Evolutionary conservation across 2,797 vertebrate genomes (phyloP).

Genomic region (Delichon dasypus): DNA sequence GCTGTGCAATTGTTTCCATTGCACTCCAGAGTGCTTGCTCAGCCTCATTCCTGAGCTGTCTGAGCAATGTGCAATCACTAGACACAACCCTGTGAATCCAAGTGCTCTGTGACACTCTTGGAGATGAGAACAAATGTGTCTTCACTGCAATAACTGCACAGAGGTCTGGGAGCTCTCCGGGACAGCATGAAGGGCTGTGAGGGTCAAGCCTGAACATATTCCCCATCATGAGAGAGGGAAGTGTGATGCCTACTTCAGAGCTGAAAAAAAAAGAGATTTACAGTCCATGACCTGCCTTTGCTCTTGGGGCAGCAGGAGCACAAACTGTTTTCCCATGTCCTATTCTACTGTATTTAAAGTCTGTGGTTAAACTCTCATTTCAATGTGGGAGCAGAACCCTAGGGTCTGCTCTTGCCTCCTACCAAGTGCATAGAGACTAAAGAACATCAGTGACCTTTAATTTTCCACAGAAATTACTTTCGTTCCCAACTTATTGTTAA

Average conservation of each 20-base stretch:
- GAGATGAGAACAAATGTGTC: not conserved
- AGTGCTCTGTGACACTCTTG: not conserved
- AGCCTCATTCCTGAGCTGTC: not conserved
- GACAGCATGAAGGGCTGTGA: not conserved
- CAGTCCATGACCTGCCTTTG: not conserved
- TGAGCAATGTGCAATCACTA: not conserved
- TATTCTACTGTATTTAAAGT: not conserved
- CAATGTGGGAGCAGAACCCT: not conserved
- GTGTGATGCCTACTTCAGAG: not conserved
- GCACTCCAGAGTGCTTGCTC: not conserved
- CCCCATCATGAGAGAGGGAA: not conserved
- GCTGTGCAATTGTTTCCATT: not conserved
- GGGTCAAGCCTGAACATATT: not conserved
- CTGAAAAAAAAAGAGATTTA: not conserved
- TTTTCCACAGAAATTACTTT: not conserved
- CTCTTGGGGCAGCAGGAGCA: not conserved
- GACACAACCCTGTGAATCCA: fast-evolving
- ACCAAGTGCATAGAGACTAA: not conserved
- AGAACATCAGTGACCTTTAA: not conserved
- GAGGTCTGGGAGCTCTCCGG: not conserved
- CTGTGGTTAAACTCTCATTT: not conserved
- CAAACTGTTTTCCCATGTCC: not conserved
- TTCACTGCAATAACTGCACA: no score
- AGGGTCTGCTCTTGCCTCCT: not conserved
- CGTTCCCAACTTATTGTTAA: not conserved